phyloP scores from a whole-genome alignment of 1,140 invertebrate genomes.

The Carcinoscorpius rotundicauda region DNA sequence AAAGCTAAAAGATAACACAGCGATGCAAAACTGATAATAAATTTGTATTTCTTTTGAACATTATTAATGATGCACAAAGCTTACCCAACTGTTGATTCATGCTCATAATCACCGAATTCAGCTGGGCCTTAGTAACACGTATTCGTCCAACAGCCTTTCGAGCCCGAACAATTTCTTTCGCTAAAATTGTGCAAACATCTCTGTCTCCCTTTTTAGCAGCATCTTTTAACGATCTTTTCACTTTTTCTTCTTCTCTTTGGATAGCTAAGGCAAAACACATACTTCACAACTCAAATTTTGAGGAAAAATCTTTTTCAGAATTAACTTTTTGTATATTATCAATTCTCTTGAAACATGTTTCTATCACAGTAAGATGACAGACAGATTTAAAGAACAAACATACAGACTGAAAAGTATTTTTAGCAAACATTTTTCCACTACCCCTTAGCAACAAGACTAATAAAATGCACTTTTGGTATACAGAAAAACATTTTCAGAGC shows the following conservation, averaged over 20 bases:
- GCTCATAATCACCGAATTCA: slow-evolving; percentile 91
- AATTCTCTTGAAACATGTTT: slow-evolving; percentile 3
- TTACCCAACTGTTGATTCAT: slow-evolving; percentile 95
- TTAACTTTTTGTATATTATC: background rate
- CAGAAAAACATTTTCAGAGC: too few relatives aligned
- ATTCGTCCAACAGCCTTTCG: slow-evolving; percentile 82
- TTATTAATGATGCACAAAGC: slow-evolving; percentile 10
- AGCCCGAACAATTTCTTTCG: slow-evolving; percentile 87
- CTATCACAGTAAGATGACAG: slow-evolving; percentile 4
- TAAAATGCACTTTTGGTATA: too few relatives aligned
- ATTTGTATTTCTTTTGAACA: background rate
- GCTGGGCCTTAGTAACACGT: slow-evolving; percentile 90
- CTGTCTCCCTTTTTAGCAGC: slow-evolving; percentile 92
- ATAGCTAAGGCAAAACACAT: slow-evolving; percentile 48
- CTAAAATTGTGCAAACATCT: slow-evolving; percentile 85
- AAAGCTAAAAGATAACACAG: background rate
- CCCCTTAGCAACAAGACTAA: background rate
- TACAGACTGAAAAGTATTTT: background rate
- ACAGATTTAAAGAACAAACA: background rate
- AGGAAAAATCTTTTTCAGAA: slow-evolving; percentile 7
- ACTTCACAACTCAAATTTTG: slow-evolving; percentile 6
- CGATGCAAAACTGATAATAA: slow-evolving; percentile 1
- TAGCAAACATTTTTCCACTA: background rate
- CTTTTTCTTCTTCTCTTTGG: slow-evolving; percentile 93
- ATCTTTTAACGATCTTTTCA: slow-evolving; percentile 85